phyloP scores from a whole-genome alignment of 2,797 vertebrate species.

The Geotrypetes seraphini region DNA sequence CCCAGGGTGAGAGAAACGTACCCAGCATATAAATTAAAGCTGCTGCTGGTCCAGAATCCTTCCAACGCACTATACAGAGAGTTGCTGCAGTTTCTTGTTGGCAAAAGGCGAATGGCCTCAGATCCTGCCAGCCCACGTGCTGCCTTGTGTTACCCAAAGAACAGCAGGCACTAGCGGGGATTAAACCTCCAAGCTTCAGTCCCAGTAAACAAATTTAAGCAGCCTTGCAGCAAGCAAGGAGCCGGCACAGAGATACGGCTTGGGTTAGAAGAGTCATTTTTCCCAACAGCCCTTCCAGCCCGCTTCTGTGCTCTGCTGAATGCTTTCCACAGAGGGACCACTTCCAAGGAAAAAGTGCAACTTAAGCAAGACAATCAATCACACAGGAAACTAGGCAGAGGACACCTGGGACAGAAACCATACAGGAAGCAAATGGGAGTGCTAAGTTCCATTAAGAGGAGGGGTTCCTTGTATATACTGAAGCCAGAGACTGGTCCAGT shows the following conservation, averaged over 20 bases:
- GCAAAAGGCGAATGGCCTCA: not conserved
- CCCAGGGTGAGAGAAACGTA: no score
- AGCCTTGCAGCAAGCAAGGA: not conserved
- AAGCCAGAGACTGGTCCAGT: conserved; percentile 65
- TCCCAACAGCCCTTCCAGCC: not conserved
- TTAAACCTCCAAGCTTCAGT: no score
- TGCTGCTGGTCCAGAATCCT: conserved; percentile 1
- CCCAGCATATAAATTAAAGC: conserved; percentile 15
- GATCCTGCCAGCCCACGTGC: no score
- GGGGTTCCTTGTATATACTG: conserved; percentile 13
- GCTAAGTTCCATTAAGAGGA: conserved; percentile 21
- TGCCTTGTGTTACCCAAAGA: no score
- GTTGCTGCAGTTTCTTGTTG: not conserved
- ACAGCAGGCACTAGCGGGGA: no score
- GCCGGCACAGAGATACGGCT: not conserved
- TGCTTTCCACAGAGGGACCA: conserved; percentile 28
- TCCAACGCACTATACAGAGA: not conserved
- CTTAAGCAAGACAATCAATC: conserved; percentile 29
- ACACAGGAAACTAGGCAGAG: conserved; percentile 36
- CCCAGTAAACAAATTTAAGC: no score
- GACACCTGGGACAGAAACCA: conserved; percentile 37
- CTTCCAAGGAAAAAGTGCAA: conserved; percentile 54
- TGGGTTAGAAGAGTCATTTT: conserved; percentile 34
- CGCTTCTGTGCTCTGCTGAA: conserved; percentile 25
- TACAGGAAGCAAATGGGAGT: conserved; percentile 42